phyloP scores from a whole-genome alignment of 2,888 invertebrate genomes.

The Aethes cnicana region DNA sequence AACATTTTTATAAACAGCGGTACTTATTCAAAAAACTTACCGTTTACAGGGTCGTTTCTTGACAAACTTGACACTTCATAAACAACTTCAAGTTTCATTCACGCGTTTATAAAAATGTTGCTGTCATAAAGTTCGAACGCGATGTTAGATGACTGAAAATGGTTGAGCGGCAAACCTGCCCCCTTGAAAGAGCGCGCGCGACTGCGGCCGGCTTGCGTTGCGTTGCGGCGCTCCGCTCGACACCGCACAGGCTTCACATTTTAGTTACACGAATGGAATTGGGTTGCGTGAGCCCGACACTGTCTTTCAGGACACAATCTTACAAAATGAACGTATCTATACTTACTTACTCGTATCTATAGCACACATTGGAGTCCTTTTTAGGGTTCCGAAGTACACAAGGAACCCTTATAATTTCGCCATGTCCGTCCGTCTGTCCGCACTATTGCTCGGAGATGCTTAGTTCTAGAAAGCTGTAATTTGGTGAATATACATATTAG shows the following conservation, averaged over 20 bases:
- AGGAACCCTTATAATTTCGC: too few species aligned
- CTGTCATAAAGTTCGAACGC: slow-evolving; percentile 20
- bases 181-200: slow-evolving; percentile 34
- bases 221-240: too few species aligned
- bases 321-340: not conserved
- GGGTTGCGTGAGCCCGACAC: slow-evolving; percentile 16
- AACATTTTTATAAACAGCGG: slow-evolving; percentile 18
- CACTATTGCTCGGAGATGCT: too few species aligned
- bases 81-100: slow-evolving; percentile 1
- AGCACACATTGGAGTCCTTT: too few species aligned
- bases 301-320: slow-evolving; percentile 10
- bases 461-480: too few species aligned
- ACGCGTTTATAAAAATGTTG: slow-evolving; percentile 16
- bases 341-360: too few species aligned
- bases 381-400: too few species aligned
- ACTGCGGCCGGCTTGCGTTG: slow-evolving; percentile 32
- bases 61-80: slow-evolving; percentile 10
- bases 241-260: slow-evolving; percentile 6
- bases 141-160: slow-evolving; percentile 22
- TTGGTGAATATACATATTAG: too few species aligned
- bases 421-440: too few species aligned
- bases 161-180: slow-evolving; percentile 14
- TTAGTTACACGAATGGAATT: slow-evolving; percentile 20
- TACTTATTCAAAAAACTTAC: slow-evolving; percentile 24
- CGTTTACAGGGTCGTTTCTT: not conserved